Evolutionary conservation across 2,113 vertebrate genomes (phyloP).

Genomic region (Mesocricetus auratus): DNA sequence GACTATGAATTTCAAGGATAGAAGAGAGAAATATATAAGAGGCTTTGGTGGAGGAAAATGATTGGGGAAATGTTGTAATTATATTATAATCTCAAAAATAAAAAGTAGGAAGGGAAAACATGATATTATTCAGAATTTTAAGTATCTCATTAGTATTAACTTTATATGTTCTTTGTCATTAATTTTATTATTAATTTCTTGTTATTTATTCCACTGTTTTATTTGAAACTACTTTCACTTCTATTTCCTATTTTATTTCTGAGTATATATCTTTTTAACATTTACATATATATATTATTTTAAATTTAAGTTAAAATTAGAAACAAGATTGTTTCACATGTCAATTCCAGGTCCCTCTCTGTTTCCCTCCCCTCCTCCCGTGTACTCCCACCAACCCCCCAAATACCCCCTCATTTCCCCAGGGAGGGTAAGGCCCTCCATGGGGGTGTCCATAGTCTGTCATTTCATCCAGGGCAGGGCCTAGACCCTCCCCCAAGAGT

Average conservation of each 20-base stretch:
- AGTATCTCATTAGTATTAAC: neutral
- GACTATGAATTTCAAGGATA: neutral
- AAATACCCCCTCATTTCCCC: no score
- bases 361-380: no score
- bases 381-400: no score
- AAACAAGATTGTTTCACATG: no score
- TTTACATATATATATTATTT: no score
- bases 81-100: neutral
- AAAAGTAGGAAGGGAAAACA: neutral
- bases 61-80: neutral
- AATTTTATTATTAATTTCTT: neutral
- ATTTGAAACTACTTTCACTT: neutral
- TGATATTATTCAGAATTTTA: neutral
- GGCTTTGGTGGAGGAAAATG: neutral
- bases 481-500: no score
- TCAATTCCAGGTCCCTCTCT: no score
- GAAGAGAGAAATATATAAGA: neutral
- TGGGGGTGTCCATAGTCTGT: no score
- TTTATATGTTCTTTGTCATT: neutral
- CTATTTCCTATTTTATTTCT: slow-evolving; percentile 1
- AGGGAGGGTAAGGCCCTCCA: no score
- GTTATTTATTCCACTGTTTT: neutral
- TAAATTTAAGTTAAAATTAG: no score
- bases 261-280: neutral
- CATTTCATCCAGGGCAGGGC: no score